Evolutionary conservation across 2,113 vertebrate genomes (phyloP), one percentile per base, ranked within the genome.

Genomic region (Strix aluco): DNA sequence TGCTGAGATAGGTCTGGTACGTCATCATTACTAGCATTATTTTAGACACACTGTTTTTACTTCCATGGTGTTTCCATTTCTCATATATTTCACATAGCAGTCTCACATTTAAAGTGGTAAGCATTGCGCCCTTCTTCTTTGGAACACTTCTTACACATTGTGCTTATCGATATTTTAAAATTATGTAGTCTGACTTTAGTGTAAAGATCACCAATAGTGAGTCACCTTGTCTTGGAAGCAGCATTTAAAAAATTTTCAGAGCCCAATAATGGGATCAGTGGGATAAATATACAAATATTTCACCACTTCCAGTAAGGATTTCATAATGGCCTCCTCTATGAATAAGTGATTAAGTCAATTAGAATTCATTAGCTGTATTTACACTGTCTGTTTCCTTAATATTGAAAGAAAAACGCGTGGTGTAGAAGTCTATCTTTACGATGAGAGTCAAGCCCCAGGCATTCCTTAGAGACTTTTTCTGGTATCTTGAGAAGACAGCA

Each of bases 401-500:
- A 92, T 10, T 87, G 66, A 85, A 89, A 81, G 27, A 79, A 97
- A 95, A 95, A 81, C 5, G 14, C 4, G 2, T 65, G 27, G 29
- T 86, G 29, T 73, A 66, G 38, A 59, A 88, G 51, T 86, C 81
- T 96, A 75, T 96, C 89, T 96, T 94, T 92, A 91, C 2, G 8
- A 29, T 5, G 26, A 59, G 63, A 94, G 92, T 86, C 71, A 95
- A 92, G 88, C 74, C 91, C 78, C 85, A 92, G 92, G 92, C 94
- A 96, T 96, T 96, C 81, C 95, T 93, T 55, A 55, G 87, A 93
- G 84, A 91, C 71, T 94, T 94, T 92, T 96, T 90, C 90, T 97
- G 92, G 67, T 82, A 94, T 97, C 93, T 93, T 65, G 66, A 87
- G 94, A 94, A 94, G 70, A 88, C 95, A 94, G 90, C 67, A 78